These are phyloP conservation scores for Drosophila picticornis DNA, from an alignment of 2,888 invertebrate genomes.

Conservation along the genomic window DNA sequence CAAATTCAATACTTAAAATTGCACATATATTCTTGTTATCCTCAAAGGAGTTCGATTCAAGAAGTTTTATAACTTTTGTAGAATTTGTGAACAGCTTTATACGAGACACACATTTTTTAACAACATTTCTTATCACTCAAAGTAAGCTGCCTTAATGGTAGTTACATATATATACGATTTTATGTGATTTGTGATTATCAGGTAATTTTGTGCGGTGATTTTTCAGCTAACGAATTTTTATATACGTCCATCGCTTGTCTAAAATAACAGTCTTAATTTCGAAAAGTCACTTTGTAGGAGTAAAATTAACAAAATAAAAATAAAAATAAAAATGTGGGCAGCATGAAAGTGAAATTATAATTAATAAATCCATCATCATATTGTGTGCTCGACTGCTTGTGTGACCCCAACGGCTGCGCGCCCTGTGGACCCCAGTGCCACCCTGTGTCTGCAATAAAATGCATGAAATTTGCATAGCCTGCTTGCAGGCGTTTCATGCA, in stretches of 20 bases:
- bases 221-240: background rate
- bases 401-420: background rate
- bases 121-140: background rate
- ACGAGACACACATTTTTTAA: too few relatives aligned
- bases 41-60: background rate
- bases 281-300: conserved; percentile 2
- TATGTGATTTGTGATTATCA: background rate
- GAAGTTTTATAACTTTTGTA: background rate
- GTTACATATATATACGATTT: background rate
- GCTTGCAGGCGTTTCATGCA: conserved; percentile 75
- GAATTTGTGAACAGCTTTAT: background rate
- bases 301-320: background rate
- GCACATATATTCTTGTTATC: background rate
- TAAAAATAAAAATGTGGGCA: background rate
- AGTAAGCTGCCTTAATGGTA: background rate
- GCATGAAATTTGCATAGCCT: conserved; percentile 71
- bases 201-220: background rate
- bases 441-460: conserved; percentile 51
- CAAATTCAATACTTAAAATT: background rate
- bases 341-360: conserved; percentile 50
- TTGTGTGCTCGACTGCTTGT: conserved; percentile 7
- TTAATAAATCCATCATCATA: conserved; percentile 65
- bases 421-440: conserved; percentile 21
- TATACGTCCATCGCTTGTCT: background rate
- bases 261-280: conserved; percentile 2